Evolutionary conservation across 2,113 vertebrate genomes (phyloP), one percentile per base, ranked within the genome.

Genomic region (Scophthalmus maximus): DNA sequence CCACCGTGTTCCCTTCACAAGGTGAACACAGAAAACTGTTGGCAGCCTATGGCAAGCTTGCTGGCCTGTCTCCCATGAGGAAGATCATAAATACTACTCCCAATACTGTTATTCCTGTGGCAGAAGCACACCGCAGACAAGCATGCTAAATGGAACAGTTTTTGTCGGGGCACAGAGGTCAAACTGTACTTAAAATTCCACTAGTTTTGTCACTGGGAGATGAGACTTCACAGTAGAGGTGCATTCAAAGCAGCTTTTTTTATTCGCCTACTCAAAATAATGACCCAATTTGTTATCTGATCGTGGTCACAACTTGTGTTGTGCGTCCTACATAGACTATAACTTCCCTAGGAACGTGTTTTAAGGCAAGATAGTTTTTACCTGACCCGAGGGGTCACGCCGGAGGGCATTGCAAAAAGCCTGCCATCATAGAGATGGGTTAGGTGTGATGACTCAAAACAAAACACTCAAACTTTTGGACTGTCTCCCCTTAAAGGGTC

Each of bases 21-120:
- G 67, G 57, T 83, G 50, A 25, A 81, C 76, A 76, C 68, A 50
- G 27, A 73, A 84, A 76, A 50, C 46, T 49, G 60, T 58, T 79
- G 82, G 56, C 68, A 50, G 18, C 23, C 57, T 26, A 1, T 26
- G 30, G 15, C 23, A 30, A 64, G 38, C 46, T 79, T 12, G 44
- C 22, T 81, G 76, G 81, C 61, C 59, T 46, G 38, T 66, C 62
- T 47, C 69, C 52, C 51, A 59, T 22, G 30, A 69, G 3, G 3
- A 34, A 23, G 72, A 79, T 74, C 51, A 32, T 58, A 59, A 57
- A 58, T 65, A 42, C 32, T 63, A 55, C 73, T 68, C 67, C 57
- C 53, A 32, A 5, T 8, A 4, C 29, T 56, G 52, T 60, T 61
- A 49, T 25, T 52, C 47, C 32, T 76, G 34, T 42, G 47, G 52